Evolutionary conservation across 2,797 vertebrate species (phyloP).

Genomic region (Pantherophis alleghaniensis): DNA sequence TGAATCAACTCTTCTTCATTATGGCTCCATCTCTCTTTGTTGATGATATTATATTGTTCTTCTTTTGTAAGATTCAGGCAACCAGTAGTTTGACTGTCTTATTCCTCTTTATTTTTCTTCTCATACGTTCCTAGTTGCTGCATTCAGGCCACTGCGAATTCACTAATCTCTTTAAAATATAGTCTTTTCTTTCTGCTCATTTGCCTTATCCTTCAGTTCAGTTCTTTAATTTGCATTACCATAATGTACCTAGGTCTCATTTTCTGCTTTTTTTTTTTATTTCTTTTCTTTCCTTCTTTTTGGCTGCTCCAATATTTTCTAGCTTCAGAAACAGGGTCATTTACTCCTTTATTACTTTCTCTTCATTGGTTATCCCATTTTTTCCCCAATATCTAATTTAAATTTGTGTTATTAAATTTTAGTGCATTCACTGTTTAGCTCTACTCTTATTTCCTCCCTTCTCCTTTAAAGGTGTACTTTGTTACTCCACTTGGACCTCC

Average conservation of each 20-base stretch:
- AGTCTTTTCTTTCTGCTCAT: neutral
- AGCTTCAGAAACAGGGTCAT: neutral
- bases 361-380: neutral
- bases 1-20: neutral
- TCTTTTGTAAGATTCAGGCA: neutral
- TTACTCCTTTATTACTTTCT: neutral
- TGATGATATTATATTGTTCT: neutral
- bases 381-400: neutral
- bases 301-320: slow-evolving; percentile 3
- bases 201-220: neutral
- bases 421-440: neutral
- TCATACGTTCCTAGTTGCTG: neutral
- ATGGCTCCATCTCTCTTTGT: neutral
- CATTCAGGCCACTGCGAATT: neutral
- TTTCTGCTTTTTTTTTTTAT: neutral
- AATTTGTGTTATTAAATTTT: neutral
- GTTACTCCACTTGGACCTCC: neutral
- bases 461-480: neutral
- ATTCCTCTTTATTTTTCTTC: neutral
- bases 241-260: neutral
- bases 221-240: neutral
- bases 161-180: neutral
- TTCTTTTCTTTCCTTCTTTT: neutral
- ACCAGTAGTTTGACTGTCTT: neutral
- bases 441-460: neutral